A percentile compares a stretch with the other conserved stretches of the same genome.
Conservation (phyloP, 2,888 invertebrate species). For the Pandemis cinnamomeana region DNA sequence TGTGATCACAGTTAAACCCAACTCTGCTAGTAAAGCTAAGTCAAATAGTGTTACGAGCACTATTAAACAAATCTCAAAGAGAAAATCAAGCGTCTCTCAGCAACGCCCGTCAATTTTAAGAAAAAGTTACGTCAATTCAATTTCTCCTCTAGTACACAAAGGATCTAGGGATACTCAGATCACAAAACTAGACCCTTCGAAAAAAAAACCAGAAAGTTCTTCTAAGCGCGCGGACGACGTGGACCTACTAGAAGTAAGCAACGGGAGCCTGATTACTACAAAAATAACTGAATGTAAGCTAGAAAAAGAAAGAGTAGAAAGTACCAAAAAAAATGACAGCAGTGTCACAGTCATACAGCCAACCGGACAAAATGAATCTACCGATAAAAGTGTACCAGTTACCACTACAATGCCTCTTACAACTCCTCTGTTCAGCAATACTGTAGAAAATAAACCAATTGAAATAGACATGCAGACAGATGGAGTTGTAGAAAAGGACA, state of each 20-base stretch:
- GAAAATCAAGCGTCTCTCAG: background rate
- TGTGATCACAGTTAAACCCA: background rate
- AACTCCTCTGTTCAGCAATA: background rate
- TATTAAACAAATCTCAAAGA: constrained; percentile 23
- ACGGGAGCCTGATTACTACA: background rate
- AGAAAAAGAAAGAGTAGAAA: background rate
- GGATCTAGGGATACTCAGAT: background rate
- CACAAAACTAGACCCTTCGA: constrained; percentile 6
- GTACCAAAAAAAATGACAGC: background rate
- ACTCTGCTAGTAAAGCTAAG: background rate
- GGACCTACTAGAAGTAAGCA: background rate
- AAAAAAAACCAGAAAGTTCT: background rate
- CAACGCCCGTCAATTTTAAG: constrained; percentile 13
- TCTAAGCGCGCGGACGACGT: background rate
- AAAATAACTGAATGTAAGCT: constrained; percentile 17
- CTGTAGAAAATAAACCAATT: background rate
- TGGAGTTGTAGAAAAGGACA: constrained; percentile 2
- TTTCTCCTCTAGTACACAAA: background rate
- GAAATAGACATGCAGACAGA: background rate
- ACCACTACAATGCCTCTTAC: background rate
- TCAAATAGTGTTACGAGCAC: background rate
- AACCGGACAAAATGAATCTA: background rate
- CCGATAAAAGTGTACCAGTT: background rate
- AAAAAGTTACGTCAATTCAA: constrained; percentile 11
- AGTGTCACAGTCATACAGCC: background rate